Percentiles rank a stretch among this genome's conserved stretches.
These are phyloP conservation scores for Ophioninae sp. DNA, from an alignment of 2,888 invertebrate genomes.

Conservation along the genomic window DNA sequence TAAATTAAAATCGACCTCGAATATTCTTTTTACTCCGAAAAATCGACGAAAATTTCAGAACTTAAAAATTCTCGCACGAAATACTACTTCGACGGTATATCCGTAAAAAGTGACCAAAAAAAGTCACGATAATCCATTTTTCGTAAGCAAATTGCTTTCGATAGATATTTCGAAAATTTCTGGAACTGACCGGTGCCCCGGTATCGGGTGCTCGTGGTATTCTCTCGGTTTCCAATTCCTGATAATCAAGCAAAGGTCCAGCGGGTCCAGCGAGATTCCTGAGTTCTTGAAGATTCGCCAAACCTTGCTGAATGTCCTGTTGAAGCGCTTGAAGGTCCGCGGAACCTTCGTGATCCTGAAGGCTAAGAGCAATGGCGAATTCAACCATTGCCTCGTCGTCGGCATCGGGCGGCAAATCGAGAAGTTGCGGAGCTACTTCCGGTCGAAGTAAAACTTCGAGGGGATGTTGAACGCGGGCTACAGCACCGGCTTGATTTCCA, in stretches of 20 bases:
- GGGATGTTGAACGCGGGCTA: constrained; percentile 73
- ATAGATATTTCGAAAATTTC: background rate
- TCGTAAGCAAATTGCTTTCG: background rate
- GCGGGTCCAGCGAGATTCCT: constrained; percentile 81
- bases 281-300: constrained; percentile 74
- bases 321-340: constrained; percentile 77
- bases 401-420: constrained; percentile 96
- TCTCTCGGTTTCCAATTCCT: constrained; percentile 58
- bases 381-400: constrained; percentile 99
- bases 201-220: constrained; percentile 40
- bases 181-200: constrained; percentile 48
- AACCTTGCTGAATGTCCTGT: constrained; percentile 82
- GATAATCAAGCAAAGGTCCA: constrained; percentile 71
- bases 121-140: background rate
- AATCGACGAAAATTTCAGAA: background rate
- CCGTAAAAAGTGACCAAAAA: background rate
- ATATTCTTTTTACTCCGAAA: background rate
- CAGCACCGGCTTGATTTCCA: constrained; percentile 70
- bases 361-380: constrained; percentile 95
- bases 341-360: constrained; percentile 90
- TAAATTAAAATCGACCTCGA: background rate
- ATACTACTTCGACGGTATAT: background rate
- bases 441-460: constrained; percentile 82
- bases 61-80: background rate
- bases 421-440: constrained; percentile 88